Conservation (phyloP, 2,888 invertebrate species). For the Nymphalis polychloros region DNA sequence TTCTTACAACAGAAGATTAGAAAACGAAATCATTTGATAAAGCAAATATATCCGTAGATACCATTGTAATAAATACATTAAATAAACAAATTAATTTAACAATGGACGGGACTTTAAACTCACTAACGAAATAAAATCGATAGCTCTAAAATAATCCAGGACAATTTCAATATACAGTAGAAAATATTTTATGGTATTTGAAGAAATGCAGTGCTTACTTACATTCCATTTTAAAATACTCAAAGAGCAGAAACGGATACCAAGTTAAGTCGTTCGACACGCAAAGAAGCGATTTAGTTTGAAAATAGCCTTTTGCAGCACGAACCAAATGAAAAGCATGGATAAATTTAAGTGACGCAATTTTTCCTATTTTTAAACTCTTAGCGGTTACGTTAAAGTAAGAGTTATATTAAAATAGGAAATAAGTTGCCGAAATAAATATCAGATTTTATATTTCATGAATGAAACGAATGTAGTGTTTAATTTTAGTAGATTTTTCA, state of each 20-base stretch:
- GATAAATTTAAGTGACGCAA: not conserved
- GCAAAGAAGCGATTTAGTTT: constrained; percentile 32
- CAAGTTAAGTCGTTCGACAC: constrained; percentile 35
- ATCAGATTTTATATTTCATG: not conserved
- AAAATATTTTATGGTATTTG: constrained; percentile 12
- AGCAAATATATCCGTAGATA: constrained; percentile 34
- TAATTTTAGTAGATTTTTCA: not conserved
- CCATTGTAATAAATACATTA: constrained; percentile 38
- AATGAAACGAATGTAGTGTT: too few relatives aligned
- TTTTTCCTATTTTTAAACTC: constrained; percentile 8
- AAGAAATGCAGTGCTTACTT: constrained; percentile 11
- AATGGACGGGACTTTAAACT: constrained; percentile 77
- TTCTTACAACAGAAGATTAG: constrained; percentile 64
- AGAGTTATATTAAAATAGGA: not conserved
- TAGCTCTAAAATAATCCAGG: constrained; percentile 30
- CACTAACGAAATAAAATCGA: constrained; percentile 56
- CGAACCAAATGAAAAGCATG: constrained; percentile 10
- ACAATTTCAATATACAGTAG: constrained; percentile 12
- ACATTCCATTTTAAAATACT: constrained; percentile 10
- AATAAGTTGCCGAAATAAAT: not conserved
- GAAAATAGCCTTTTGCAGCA: constrained; percentile 28
- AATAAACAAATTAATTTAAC: constrained; percentile 49
- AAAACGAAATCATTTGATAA: constrained; percentile 39
- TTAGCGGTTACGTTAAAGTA: not conserved
- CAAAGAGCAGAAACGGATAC: constrained; percentile 24